Base-by-base conservation (phyloP, 2,888 invertebrate genomes). In the Liopterus haemorrhoidalis region DNA sequence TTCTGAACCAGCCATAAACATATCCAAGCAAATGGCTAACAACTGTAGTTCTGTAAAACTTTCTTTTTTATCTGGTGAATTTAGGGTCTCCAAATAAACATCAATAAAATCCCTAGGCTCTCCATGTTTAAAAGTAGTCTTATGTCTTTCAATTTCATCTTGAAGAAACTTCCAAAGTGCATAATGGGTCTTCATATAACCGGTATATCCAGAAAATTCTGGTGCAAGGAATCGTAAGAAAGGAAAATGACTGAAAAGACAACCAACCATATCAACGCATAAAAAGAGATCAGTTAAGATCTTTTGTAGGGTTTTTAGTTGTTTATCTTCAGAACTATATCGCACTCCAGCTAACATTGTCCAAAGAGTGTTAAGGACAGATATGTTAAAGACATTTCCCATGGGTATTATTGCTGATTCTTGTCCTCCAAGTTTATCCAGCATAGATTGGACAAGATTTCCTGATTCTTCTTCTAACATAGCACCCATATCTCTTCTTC, bases 281-380 rank as follows among this genome's bases (percentile, higher is more conserved):
- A 74, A 71, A 59, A 85, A 85, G 4, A 75, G 73, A 48, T 78
- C 74, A 22, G 9, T 6, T 22, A 22, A 6, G 9, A 22, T 22
- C 22, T 22, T 22, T 22, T 22, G 22, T 5, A 6, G 22, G 22
- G 9, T 22, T 21, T 64, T 67, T 8, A 83, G 59, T 18, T 72
- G 71, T 14, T 65, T 59, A 55, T 85, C 81, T 21, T 76, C 70
- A 36, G 79, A 70, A 25, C 75, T 67, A 58, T 81, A 82, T 57
- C 80, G 71, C 64, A 73, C 67, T 55, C 82, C 82, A 36, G 84
- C 82, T 38, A 81, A 71, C 67, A 81, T 77, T 15, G 73, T 74
- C 85, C 85, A 85, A 12, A 84, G 60, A 0, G 78, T 73, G 61
- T 85, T 85, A 49, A 84, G 64, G 1, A 82, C 77, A 0, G 79